Conservation (phyloP, 2,888 invertebrate species). For the Ecliptopera silaceata region DNA sequence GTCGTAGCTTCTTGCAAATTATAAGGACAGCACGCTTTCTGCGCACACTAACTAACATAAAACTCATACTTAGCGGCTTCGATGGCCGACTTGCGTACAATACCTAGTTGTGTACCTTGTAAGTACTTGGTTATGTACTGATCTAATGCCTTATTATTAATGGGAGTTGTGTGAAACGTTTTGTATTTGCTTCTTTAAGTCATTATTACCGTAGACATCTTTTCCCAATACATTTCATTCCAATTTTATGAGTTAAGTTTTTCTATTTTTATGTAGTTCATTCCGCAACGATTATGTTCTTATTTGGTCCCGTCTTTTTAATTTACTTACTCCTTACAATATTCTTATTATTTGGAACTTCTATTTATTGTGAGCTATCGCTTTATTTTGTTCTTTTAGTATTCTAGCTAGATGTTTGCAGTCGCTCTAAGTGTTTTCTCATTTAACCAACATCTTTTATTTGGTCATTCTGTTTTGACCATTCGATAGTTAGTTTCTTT, state of each 20-base stretch:
- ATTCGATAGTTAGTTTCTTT: too few relatives aligned
- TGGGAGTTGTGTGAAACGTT: conserved; percentile 35
- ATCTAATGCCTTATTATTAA: conserved; percentile 36
- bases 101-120: conserved; percentile 35
- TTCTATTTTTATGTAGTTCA: too few relatives aligned
- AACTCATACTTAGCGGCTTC: conserved; percentile 67
- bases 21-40: conserved; percentile 78
- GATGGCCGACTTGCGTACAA: conserved; percentile 50
- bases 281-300: neutral
- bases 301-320: too few relatives aligned
- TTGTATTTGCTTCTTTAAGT: conserved; percentile 22
- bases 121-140: conserved; percentile 39
- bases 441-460: too few relatives aligned
- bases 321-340: too few relatives aligned
- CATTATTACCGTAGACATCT: conserved; percentile 17
- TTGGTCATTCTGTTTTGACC: too few relatives aligned
- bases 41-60: conserved; percentile 71
- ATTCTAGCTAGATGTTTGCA: too few relatives aligned
- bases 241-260: too few relatives aligned
- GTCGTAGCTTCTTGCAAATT: conserved; percentile 67
- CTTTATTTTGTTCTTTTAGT: too few relatives aligned
- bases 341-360: too few relatives aligned
- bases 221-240: conserved; percentile 8
- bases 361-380: too few relatives aligned
- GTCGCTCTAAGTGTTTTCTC: too few relatives aligned